Conservation (phyloP, 2,888 invertebrate genomes). For the Leistus spinibarbis region DNA sequence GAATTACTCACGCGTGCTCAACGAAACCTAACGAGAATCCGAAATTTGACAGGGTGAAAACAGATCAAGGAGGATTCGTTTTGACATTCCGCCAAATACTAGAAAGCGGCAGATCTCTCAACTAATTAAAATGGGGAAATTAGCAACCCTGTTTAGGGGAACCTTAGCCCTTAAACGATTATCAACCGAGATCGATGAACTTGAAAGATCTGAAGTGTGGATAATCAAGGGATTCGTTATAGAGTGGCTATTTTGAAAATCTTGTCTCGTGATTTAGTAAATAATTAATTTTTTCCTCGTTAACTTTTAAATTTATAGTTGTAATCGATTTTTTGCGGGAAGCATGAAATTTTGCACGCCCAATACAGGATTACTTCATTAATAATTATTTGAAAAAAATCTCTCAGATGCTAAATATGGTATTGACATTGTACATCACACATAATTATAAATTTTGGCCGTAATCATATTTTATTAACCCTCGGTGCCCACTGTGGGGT, state of each 20-base stretch:
- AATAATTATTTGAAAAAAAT: background rate
- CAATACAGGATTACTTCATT: background rate
- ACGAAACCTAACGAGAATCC: slow-evolving; percentile 1
- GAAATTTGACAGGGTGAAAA: background rate
- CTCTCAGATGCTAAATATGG: background rate
- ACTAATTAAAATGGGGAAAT: background rate
- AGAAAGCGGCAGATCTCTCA: background rate
- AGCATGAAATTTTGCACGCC: slow-evolving; percentile 1
- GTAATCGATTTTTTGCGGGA: slow-evolving; percentile 9
- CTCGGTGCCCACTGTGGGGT: too few relatives aligned
- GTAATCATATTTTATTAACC: too few relatives aligned
- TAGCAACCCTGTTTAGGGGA: background rate
- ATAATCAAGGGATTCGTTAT: background rate
- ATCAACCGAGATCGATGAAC: background rate
- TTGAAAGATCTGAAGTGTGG: background rate
- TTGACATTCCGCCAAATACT: background rate
- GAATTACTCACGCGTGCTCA: background rate
- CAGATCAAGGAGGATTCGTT: background rate
- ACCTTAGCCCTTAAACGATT: slow-evolving; percentile 2
- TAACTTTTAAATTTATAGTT: slow-evolving; percentile 2
- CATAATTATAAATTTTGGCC: background rate
- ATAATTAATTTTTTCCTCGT: slow-evolving; percentile 14
- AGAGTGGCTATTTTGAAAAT: background rate
- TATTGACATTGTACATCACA: background rate
- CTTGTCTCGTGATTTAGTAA: background rate